Evolutionary conservation across 2,888 invertebrate genomes (phyloP), one percentile per base, ranked within the genome.

Genomic region (Rhingia rostrata): DNA sequence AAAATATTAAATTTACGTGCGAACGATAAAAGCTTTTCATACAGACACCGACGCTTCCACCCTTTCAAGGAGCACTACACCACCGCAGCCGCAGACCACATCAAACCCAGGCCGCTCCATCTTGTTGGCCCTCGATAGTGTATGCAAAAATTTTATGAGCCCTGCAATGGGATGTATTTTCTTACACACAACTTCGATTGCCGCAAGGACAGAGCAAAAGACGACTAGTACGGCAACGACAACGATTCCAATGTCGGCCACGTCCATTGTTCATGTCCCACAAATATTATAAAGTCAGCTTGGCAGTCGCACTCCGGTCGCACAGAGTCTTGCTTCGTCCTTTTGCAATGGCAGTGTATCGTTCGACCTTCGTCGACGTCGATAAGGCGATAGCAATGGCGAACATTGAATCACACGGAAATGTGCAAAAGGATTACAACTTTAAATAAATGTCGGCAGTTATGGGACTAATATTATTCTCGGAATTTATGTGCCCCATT

Each of bases 1-100:
- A 83, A 82, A 82, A 82, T 72, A 82, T 82, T 78, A 82, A 82
- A 83, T 83, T 78, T 72, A 72, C 77, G 77, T 82, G 72, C 78
- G 66, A 82, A 70, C 78, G 77, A 83, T 78, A 83, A 78, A 72
- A 83, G 67, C 66, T 33, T 67, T 67, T 70, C 63, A 51, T 39
- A 56, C 77, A 64, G 82, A 61, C 77, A 75, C 69, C 51, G 61
- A 60, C 45, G 37, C 43, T 54, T 53, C 51, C 56, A 12, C 32
- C 64, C 56, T 12, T 58, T 37, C 39, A 32, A 6, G 22, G 7
- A 41, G 9, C 6, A 41, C 41, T 0, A 6, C 41, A 9, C 4
- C 9, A 6, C 39, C 32, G 22, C 45, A 32, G 6, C 37, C 49
- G 7, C 4, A 10, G 30, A 51, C 41, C 41, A 35, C 45, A 45